phyloP scores from a whole-genome alignment of 2,113 vertebrate genomes.

The Cryptoleucopteryx plumbea region DNA sequence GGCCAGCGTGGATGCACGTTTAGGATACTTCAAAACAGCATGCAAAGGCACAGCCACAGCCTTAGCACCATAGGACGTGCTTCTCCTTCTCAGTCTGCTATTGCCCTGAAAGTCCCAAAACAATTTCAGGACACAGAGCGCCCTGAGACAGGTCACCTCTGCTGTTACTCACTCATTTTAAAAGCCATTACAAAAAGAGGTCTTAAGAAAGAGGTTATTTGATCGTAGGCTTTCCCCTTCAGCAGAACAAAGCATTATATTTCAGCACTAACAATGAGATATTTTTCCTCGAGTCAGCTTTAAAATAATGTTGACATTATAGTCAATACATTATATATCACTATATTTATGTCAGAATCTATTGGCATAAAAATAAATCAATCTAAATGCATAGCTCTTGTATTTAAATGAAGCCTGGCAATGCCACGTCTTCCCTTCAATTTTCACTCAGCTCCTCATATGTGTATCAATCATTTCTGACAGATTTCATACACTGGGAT shows the following conservation, averaged over 20 bases:
- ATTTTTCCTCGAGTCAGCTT: conserved; percentile 66
- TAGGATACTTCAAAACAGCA: too few species aligned
- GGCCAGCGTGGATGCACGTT: background rate
- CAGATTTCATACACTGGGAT: background rate
- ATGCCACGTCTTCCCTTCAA: background rate
- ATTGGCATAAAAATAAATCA: conserved; percentile 64
- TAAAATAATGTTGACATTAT: conserved; percentile 58
- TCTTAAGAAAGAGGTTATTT: background rate
- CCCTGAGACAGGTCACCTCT: background rate
- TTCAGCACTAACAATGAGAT: conserved; percentile 31
- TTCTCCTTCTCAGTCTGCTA: background rate
- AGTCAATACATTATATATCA: conserved; percentile 31
- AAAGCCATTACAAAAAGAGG: background rate
- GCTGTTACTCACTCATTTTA: background rate
- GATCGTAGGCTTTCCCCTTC: background rate
- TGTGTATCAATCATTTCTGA: conserved; percentile 15
- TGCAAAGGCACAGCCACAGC: background rate
- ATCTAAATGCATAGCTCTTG: background rate
- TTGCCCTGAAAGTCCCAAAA: background rate
- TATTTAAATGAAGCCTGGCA: conserved; percentile 34
- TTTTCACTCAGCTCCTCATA: background rate
- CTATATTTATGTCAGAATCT: conserved; percentile 49
- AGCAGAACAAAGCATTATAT: background rate
- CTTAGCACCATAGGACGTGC: background rate
- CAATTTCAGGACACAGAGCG: background rate